Conservation (phyloP, 2,888 invertebrate species). For the Dasysyrphus tricinctus region DNA sequence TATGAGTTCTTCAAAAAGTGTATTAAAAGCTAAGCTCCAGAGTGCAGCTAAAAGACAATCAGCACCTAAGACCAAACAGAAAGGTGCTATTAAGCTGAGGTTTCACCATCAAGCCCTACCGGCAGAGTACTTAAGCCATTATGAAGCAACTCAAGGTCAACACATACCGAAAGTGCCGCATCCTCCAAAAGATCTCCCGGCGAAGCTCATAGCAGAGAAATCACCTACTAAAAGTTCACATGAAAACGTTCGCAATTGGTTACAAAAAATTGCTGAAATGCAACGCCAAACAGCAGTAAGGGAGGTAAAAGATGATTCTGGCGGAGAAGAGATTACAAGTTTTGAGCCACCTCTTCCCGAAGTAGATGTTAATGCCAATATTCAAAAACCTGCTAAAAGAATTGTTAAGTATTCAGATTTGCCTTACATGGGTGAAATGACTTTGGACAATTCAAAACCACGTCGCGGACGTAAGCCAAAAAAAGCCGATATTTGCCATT, state of each 20-base stretch:
- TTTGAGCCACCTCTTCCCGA: constrained; percentile 79
- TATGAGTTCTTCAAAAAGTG: constrained; percentile 71
- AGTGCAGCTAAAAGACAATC: constrained; percentile 55
- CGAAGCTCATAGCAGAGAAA: constrained; percentile 83
- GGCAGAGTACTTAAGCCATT: constrained; percentile 91
- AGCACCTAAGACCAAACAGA: constrained; percentile 64
- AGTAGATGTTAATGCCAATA: constrained; percentile 78
- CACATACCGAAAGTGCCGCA: constrained; percentile 81
- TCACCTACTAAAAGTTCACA: constrained; percentile 84
- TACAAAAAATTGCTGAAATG: constrained; percentile 89
- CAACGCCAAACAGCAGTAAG: constrained; percentile 83
- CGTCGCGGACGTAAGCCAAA: constrained; percentile 94
- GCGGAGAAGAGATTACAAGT: constrained; percentile 77
- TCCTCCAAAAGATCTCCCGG: constrained; percentile 79
- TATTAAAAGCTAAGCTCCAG: constrained; percentile 80
- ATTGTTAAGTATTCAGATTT: constrained; percentile 91
- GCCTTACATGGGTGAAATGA: constrained; percentile 97
- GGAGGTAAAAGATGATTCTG: constrained; percentile 63
- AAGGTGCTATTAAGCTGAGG: constrained; percentile 89
- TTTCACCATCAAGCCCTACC: constrained; percentile 92
- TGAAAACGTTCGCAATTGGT: constrained; percentile 89
- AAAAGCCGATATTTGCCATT: constrained; percentile 95
- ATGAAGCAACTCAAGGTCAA: constrained; percentile 88
- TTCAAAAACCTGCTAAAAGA: constrained; percentile 76
- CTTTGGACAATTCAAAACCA: constrained; percentile 93